These are phyloP conservation scores for Cyphomyrus discorhynchus DNA, from an alignment of 2,113 vertebrate genomes.

Conservation along the genomic window DNA sequence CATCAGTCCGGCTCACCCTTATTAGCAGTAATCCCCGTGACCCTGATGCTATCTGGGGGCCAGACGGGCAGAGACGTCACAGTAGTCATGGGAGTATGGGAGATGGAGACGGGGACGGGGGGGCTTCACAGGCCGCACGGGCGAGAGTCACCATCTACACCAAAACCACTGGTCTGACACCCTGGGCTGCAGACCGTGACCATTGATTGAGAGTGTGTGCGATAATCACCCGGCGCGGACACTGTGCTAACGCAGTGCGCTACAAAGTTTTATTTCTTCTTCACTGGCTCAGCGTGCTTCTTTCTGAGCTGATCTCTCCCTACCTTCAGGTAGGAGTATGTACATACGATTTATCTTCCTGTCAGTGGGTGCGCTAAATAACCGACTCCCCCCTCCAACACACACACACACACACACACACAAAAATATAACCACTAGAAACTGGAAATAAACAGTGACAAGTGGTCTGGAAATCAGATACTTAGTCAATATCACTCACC, in stretches of 20 bases:
- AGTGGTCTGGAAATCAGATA: not conserved
- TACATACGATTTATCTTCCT: not conserved
- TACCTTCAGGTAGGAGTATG: not conserved
- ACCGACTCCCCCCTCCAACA: not conserved
- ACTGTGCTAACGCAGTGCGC: not conserved
- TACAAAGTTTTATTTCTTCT: not conserved
- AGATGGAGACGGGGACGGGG: not conserved
- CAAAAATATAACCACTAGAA: not conserved
- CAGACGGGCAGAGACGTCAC: not conserved
- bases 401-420: not conserved
- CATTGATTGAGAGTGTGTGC: not conserved
- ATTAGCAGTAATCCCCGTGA: not conserved
- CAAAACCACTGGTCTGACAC: not conserved
- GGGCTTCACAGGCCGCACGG: not conserved
- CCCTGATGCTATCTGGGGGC: slow-evolving; percentile 1
- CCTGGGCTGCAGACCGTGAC: not conserved
- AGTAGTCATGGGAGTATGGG: not conserved
- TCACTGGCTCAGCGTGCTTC: too few species aligned
- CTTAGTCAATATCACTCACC: not conserved
- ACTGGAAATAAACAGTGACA: not conserved
- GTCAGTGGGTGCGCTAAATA: not conserved
- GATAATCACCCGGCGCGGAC: not conserved
- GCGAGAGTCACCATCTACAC: not conserved
- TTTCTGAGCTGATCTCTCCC: not conserved
- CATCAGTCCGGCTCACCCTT: not conserved